A percentile compares a stretch with the other conserved stretches of the same genome.
phyloP scores from a whole-genome alignment of 2,888 invertebrate genomes.

The Pheosia tremula region DNA sequence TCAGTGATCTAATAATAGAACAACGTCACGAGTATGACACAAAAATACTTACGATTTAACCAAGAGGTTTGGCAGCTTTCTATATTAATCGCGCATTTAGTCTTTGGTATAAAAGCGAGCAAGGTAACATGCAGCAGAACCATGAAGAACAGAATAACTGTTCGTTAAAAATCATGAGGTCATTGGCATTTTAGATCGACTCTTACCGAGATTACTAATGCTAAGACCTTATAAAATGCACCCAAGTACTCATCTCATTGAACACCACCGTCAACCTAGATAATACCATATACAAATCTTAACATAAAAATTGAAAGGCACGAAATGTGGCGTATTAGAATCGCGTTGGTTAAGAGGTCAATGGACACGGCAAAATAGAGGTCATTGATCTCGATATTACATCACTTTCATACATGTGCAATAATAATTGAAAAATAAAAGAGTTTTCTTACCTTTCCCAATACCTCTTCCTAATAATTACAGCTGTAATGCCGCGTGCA shows the following conservation, averaged over 20 bases:
- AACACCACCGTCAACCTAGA: background rate
- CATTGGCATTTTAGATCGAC: constrained; percentile 22
- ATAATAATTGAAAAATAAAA: constrained; percentile 28
- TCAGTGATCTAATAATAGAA: constrained; percentile 4
- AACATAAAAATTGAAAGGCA: constrained; percentile 43
- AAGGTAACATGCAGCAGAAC: constrained; percentile 10
- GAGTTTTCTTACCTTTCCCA: constrained; percentile 46
- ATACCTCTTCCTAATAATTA: constrained; percentile 44
- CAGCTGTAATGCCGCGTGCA: constrained; percentile 53
- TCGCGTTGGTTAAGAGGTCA: constrained; percentile 75
- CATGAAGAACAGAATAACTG: constrained; percentile 14
- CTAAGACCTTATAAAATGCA: constrained; percentile 4
- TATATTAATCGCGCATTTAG: background rate
- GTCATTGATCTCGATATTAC: constrained; percentile 69
- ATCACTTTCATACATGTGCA: constrained; percentile 60
- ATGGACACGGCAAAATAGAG: constrained; percentile 73
- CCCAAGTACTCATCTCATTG: background rate
- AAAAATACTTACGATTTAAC: constrained; percentile 2
- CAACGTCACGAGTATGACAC: constrained; percentile 4
- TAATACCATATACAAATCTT: constrained; percentile 29
- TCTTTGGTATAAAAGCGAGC: background rate
- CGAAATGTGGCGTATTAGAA: constrained; percentile 54
- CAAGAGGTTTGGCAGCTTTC: constrained; percentile 2
- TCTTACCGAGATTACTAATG: constrained; percentile 14
- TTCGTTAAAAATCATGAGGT: constrained; percentile 19